These are phyloP conservation scores for Holacanthella duospinosa DNA, from an alignment of 2,888 invertebrate genomes.

Conservation along the genomic window DNA sequence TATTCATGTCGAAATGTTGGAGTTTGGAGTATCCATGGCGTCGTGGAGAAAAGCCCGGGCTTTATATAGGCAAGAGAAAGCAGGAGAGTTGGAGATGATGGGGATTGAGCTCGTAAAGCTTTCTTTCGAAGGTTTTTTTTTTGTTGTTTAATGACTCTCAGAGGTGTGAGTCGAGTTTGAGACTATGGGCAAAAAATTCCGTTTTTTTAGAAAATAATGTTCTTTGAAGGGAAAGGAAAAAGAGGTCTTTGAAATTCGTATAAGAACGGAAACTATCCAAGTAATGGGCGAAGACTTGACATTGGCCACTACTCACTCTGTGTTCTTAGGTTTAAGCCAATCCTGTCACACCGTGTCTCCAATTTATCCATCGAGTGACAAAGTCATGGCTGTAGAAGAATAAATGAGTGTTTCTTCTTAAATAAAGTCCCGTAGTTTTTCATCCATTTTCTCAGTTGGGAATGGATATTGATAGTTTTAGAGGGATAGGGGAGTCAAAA, in stretches of 20 bases:
- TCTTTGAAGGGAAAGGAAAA: not conserved
- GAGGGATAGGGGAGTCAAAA: not conserved
- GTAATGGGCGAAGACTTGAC: not conserved
- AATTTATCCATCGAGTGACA: not conserved
- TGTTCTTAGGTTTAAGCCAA: not conserved
- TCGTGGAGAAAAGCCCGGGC: not conserved
- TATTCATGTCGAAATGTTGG: not conserved
- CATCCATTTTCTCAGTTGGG: not conserved
- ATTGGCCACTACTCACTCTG: not conserved
- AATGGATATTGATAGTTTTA: not conserved
- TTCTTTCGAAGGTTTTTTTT: not conserved
- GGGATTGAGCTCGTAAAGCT: slow-evolving; percentile 4
- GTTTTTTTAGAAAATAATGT: not conserved
- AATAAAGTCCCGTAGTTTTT: not conserved
- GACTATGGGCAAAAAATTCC: not conserved
- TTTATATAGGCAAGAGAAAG: not conserved
- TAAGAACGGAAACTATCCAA: not conserved
- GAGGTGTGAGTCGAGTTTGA: not conserved
- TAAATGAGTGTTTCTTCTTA: not conserved
- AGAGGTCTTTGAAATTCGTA: not conserved
- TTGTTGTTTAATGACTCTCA: slow-evolving; percentile 1
- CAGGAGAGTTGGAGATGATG: slow-evolving; percentile 1
- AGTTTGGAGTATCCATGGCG: not conserved
- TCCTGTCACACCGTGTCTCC: not conserved
- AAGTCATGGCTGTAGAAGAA: not conserved